Conservation (phyloP, 2,113 vertebrate genomes). For the Rissa tridactyla region DNA sequence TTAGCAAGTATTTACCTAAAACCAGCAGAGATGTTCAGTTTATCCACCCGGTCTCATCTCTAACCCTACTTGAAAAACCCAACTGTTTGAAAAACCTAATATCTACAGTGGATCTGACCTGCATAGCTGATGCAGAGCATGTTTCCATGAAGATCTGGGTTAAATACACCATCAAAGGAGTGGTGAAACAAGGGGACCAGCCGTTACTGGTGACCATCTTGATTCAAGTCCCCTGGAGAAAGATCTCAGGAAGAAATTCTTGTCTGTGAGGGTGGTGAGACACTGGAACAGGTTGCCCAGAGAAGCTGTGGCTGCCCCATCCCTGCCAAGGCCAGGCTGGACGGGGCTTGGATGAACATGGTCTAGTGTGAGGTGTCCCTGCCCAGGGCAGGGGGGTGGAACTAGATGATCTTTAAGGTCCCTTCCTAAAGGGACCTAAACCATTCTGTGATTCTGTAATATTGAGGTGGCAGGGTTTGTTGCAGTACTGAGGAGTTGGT, state of each 20-base stretch:
- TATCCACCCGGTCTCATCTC: background rate
- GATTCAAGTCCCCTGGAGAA: background rate
- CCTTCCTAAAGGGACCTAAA: background rate
- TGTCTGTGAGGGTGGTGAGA: background rate
- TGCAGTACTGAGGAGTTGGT: background rate
- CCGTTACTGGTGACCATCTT: background rate
- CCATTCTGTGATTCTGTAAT: background rate
- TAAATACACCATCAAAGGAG: background rate
- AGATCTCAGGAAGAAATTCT: background rate
- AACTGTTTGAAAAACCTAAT: background rate
- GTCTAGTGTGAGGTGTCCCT: background rate
- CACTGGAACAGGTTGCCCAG: background rate
- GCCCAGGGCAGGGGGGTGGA: background rate
- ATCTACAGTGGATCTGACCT: background rate
- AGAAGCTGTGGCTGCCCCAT: background rate
- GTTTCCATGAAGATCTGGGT: background rate
- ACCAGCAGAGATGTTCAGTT: background rate
- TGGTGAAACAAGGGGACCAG: background rate
- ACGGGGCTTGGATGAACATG: background rate
- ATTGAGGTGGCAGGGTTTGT: background rate
- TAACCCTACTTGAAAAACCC: background rate
- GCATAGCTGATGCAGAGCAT: background rate
- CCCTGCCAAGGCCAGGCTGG: background rate
- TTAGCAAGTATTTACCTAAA: background rate
- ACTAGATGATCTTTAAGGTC: background rate